Base-by-base conservation (phyloP, 1,140 invertebrate genomes). In the Caerostris darwini region DNA sequence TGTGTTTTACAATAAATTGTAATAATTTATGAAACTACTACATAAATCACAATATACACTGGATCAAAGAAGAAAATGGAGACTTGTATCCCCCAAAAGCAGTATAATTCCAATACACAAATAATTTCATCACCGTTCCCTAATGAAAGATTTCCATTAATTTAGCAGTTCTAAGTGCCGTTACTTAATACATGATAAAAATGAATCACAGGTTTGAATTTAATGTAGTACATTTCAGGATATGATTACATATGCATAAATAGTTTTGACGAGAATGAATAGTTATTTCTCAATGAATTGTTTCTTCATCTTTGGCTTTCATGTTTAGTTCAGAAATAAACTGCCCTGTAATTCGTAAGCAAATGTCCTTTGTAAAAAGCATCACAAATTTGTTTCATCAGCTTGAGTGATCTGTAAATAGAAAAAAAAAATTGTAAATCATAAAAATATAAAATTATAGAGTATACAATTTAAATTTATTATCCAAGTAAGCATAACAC, bases 291-390 rank as follows among this genome's bases (percentile, higher is more conserved):
- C 12, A 17, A 67, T 6, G 7, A n/a, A 67, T 12, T 77, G 56
- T 19, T 5, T 85, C n/a, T 5, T 56, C 57, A 19, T 85, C 83
- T 85, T 85, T 85, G 83, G 83, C 83, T 58, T 67, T 34, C n/a
- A 19, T 58, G 6, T 58, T 34, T 12, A 58, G 17, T 85, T 34
- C 56, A 57, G 4, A 58, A 58, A 12, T 14, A 7, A 19, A 58
- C n/a, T 5, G 8, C 53, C 6, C 71, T 12, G 8, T 53, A 34
- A 53, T 77, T 77, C 34, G 71, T 2, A 77, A 77, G 50, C 17
- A 71, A 54, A n/a, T n/a, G 17, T 59, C 50, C 34, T 85, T 4
- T 67, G 12, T 67, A 5, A 67, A 67, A 14, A 67, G 58, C 17
- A 58, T 57, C 17, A 34, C 58, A n/a, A 10, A 85, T 61, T 57